Evolutionary conservation across 2,888 invertebrate genomes (phyloP), one percentile per base, ranked within the genome.

Genomic region (Archips crataeganus): DNA sequence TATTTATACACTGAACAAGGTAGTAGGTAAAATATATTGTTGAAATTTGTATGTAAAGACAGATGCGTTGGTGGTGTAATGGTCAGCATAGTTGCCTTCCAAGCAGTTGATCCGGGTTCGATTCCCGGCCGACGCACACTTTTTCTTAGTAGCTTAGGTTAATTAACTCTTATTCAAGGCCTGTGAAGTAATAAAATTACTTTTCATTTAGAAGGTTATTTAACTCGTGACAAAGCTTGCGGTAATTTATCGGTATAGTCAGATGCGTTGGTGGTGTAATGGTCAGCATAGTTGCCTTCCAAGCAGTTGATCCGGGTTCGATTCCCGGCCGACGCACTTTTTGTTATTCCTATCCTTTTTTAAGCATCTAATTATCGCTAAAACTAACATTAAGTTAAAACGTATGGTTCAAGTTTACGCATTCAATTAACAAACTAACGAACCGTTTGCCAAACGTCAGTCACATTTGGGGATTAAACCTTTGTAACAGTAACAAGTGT

Each of bases 301-400:
- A 95, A 95, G 94, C 94, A 94, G 94, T 95, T 95, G 94, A 95
- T 95, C 94, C 94, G 94, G 92, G 94, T 95, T 95, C 94, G 94
- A 94, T 95, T 95, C 94, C 92, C 94, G 94, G 94, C 94, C 94
- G 83, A 91, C 94, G 94, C 94, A 94, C 23, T 10, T 3, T 32
- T 65, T 71, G 65, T 49, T 49, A n/a, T 49, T 49, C 1, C 23
- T 13, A 32, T 13, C 36, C 36, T 36, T 36, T 9, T 36, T 60
- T n/a, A 39, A 39, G 39, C 39, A 59, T 11, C 59, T 59, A n/a
- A n/a, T n/a, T n/a, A 5, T 10, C 13, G 11, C 11, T 34, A 13
- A 54, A 54, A 54, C 23, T 15, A 45, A 45, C 11, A 45, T 11
- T 15, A 9, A 51, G n/a, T 9, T 23, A 15, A 23, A 6, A 54